Evolutionary conservation across 2,113 vertebrate genomes (phyloP).

Genomic region (Vulpes vulpes): DNA sequence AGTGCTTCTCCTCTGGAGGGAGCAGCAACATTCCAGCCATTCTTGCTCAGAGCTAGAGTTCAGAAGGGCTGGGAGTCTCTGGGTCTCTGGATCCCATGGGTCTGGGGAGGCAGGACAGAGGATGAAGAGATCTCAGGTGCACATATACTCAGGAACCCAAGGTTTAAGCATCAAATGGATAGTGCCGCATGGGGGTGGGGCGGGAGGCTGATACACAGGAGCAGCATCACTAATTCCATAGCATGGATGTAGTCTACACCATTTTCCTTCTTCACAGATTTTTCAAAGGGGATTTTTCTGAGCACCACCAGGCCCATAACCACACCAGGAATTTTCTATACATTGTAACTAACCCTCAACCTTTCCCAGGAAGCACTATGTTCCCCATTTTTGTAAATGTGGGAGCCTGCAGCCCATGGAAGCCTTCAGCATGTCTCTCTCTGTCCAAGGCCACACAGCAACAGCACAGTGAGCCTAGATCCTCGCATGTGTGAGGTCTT

Average conservation of each 20-base stretch:
- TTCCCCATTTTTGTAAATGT: background rate
- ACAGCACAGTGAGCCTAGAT: background rate
- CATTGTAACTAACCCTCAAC: background rate
- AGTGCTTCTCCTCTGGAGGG: background rate
- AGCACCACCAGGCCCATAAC: background rate
- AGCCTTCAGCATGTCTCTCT: background rate
- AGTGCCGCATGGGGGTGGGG: background rate
- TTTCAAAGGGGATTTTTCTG: background rate
- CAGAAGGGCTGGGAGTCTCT: background rate
- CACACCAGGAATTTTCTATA: background rate
- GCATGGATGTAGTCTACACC: fast-evolving
- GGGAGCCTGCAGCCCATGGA: background rate
- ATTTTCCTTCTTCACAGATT: background rate
- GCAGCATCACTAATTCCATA: fast-evolving
- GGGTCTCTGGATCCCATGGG: background rate
- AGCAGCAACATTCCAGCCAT: background rate
- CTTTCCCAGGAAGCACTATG: background rate
- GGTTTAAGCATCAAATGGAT: background rate
- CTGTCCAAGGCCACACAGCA: background rate
- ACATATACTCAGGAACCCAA: background rate
- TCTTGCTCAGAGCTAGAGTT: background rate
- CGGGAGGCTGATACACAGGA: background rate
- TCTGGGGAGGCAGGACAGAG: background rate
- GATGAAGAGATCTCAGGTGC: background rate
- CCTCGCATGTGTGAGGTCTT: too few relatives aligned